Evolutionary conservation across 2,888 invertebrate genomes (phyloP).

Genomic region (Thecophora atra): DNA sequence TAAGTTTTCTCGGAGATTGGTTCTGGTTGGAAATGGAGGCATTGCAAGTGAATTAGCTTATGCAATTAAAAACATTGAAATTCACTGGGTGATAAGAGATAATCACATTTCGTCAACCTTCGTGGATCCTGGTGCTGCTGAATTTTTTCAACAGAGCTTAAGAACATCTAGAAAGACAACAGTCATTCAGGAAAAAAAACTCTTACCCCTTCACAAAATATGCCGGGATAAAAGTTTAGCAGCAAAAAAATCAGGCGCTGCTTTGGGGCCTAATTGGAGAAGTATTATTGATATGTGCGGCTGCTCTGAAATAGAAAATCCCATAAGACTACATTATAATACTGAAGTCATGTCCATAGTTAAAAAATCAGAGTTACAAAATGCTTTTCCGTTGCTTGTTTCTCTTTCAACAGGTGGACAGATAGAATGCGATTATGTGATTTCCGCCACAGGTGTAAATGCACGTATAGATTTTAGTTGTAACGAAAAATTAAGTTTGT

Average conservation of each 20-base stretch:
- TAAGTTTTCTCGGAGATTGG: slow-evolving; percentile 74
- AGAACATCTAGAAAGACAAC: slow-evolving; percentile 26
- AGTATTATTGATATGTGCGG: slow-evolving; percentile 70
- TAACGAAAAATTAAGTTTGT: slow-evolving; percentile 68
- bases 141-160: slow-evolving; percentile 78
- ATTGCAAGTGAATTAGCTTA: slow-evolving; percentile 97
- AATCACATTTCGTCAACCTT: slow-evolving; percentile 92
- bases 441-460: slow-evolving; percentile 94
- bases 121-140: slow-evolving; percentile 94
- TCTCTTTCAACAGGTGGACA: slow-evolving; percentile 76
- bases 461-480: slow-evolving; percentile 73
- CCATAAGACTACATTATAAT: slow-evolving; percentile 72
- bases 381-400: slow-evolving; percentile 77
- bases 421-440: slow-evolving; percentile 84
- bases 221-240: slow-evolving; percentile 47
- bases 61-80: slow-evolving; percentile 83
- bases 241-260: slow-evolving; percentile 76
- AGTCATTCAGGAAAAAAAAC: slow-evolving; percentile 65
- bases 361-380: slow-evolving; percentile 48
- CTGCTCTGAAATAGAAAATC: background rate
- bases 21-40: slow-evolving; percentile 96
- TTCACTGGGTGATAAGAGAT: slow-evolving; percentile 95
- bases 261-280: slow-evolving; percentile 98
- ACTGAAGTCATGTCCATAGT: slow-evolving; percentile 66
- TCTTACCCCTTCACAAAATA: slow-evolving; percentile 76